Evolutionary conservation across 2,113 vertebrate genomes (phyloP).

Genomic region (Emydura subglobosa): DNA sequence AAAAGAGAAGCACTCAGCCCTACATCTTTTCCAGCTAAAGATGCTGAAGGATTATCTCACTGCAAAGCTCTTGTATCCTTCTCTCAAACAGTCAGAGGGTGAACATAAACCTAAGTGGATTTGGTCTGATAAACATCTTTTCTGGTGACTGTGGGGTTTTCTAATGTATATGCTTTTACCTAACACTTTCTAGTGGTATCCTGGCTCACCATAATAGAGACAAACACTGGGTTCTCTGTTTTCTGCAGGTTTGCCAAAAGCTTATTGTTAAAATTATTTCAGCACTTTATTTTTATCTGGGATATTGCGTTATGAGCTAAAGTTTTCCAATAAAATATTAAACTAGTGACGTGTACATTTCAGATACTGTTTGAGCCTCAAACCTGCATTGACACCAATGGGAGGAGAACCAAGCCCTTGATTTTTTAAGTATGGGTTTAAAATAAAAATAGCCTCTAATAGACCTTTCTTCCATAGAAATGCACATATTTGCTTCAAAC

Average conservation of each 20-base stretch:
- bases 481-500: not conserved
- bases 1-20: conserved; percentile 49
- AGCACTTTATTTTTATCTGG: not conserved
- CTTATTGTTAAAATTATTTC: not conserved
- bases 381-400: not conserved
- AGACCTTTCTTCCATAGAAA: not conserved
- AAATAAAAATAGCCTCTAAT: not conserved
- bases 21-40: conserved; percentile 64
- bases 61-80: conserved; percentile 56
- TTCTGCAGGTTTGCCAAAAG: not conserved
- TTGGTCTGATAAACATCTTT: conserved; percentile 46
- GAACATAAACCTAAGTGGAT: conserved; percentile 60
- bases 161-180: not conserved
- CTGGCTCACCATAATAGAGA: not conserved
- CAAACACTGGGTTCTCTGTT: not conserved
- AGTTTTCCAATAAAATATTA: not conserved
- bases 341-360: not conserved
- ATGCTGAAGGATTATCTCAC: conserved; percentile 67
- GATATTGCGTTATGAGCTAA: not conserved
- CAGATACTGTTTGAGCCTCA: not conserved
- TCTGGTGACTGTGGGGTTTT: conserved; percentile 14
- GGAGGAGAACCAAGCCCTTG: not conserved
- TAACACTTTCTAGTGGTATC: not conserved
- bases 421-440: not conserved
- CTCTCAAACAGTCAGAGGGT: conserved; percentile 26